These are phyloP conservation scores for Standfussiana lucernea DNA, from an alignment of 2,888 invertebrate species.

Conservation along the genomic window DNA sequence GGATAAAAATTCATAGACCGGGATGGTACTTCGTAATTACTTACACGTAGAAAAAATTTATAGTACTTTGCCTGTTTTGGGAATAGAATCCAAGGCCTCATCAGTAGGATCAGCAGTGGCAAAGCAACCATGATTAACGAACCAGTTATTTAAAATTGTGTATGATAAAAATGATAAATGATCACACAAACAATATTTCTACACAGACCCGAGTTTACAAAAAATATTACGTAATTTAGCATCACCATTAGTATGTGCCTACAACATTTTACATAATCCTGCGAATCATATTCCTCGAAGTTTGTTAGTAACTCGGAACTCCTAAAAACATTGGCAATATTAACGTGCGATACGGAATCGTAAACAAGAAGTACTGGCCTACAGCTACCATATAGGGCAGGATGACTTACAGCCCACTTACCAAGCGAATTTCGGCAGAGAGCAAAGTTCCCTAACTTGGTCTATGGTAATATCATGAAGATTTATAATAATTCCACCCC, in stretches of 20 bases:
- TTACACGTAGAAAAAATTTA: background rate
- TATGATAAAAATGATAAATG: too few relatives aligned
- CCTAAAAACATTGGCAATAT: slow-evolving; percentile 50
- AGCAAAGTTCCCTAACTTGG: slow-evolving; percentile 88
- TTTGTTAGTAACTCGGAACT: slow-evolving; percentile 26
- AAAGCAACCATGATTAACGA: too few relatives aligned
- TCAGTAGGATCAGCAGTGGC: too few relatives aligned
- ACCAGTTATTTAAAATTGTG: background rate
- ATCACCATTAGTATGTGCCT: background rate
- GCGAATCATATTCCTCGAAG: slow-evolving; percentile 9
- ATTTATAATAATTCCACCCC: slow-evolving; percentile 89
- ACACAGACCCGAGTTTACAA: background rate
- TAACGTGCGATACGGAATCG: slow-evolving; percentile 66
- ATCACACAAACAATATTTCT: background rate
- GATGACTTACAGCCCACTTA: slow-evolving; percentile 89
- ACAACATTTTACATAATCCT: slow-evolving; percentile 7
- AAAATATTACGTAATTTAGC: background rate
- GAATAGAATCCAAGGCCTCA: too few relatives aligned
- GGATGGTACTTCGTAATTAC: background rate
- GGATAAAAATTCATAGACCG: background rate
- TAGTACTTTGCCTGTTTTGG: too few relatives aligned
- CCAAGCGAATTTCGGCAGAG: slow-evolving; percentile 84
- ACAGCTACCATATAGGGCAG: slow-evolving; percentile 76
- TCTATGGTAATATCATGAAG: slow-evolving; percentile 90
- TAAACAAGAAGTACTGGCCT: slow-evolving; percentile 76